Evolutionary conservation across 2,113 vertebrate species (phyloP), one percentile per base, ranked within the genome.

Genomic region (Scartelaos histophorus): DNA sequence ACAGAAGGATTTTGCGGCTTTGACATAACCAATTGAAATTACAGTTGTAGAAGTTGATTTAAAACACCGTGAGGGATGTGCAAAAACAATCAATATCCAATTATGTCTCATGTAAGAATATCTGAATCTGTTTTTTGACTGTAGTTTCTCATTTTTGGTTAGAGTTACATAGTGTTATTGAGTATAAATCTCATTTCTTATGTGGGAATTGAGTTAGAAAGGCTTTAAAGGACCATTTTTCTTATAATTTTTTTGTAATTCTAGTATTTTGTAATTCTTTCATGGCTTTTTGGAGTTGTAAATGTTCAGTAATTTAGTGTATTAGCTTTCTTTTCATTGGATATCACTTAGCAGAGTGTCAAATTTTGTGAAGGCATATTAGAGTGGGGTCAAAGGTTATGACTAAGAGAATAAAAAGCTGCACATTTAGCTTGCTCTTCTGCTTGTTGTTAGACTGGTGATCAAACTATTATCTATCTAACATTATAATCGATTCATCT

Each of bases 401-500:
- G 51, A 51, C 5, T 5, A 21, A n/a, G 7, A 54, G 7, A 54
- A n/a, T 21, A 21, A 10, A n/a, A n/a, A 6, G 51, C n/a, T 11
- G 19, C 51, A 10, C 19, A 54, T 54, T 19, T 21, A 24, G 56
- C 66, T n/a, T 54, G 74, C 16, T 66, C 82, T 43, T 74, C 72
- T 61, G 72, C 49, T 69, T 69, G 1, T 13, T 43, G 74, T 92
- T 87, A 83, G 69, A 56, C 0, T 51, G 57, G 70, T 56, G 75
- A 22, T 43, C 7, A 43, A 43, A 43, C 38, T 10, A 43, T 1
- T 43, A 43, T 43, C 10, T 43, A 43, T 10, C 38, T 43, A 43
- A 7, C 38, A 11, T 43, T 43, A 43, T 43, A 43, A 43, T 43
- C 1, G 10, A 43, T 10, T 43, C 10, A 43, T 9, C 38, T 43